Evolutionary conservation across 1,140 invertebrate species (phyloP), one percentile per base, ranked within the genome.

Genomic region (Meloidogyne floridensis): DNA sequence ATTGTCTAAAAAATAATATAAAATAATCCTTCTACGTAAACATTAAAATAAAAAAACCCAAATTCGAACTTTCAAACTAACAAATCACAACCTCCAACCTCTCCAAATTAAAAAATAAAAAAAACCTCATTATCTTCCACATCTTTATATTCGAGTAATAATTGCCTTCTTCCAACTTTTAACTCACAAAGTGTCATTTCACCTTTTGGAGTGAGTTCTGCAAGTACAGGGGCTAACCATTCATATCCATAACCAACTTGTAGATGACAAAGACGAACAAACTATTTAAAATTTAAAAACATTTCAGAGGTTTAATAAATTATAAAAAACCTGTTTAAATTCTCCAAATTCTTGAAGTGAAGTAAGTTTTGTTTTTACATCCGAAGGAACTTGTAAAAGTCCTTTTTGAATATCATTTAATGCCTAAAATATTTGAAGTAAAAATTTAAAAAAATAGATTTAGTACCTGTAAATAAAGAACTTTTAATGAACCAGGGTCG

Each of bases 161-260:
- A 54, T 65, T 87, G 85, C 18, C 86, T 73, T 53, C 85, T 54
- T 15, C 85, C 85, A 73, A 86, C 80, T 72, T 86, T 87, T 13
- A 86, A 32, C 15, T 77, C 53, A 47, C 78, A 87, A 59, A 71
- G 42, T 9, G 76, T 80, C 18, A 76, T 78, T 47, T 75, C 69
- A 7, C 59, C 59, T 18, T 18, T 65, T 13, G 11, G 3, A 13
- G 83, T 80, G 47, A 84, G 80, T 53, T 86, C 81, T n/a, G 77
- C 73, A 10, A n/a, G 18, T 11, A 87, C 86, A 7, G 83, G 73
- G 32, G 82, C 77, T 20, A 86, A 80, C 13, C 71, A 59, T 51
- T 86, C 85, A 42, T 88, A 86, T 42, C 85, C 85, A 82, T 86
- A 86, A 47, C 53, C 74, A 9, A 81, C 51, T 70, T 87, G 84